phyloP scores from a whole-genome alignment of 2,113 vertebrate genomes.

The Ia io region DNA sequence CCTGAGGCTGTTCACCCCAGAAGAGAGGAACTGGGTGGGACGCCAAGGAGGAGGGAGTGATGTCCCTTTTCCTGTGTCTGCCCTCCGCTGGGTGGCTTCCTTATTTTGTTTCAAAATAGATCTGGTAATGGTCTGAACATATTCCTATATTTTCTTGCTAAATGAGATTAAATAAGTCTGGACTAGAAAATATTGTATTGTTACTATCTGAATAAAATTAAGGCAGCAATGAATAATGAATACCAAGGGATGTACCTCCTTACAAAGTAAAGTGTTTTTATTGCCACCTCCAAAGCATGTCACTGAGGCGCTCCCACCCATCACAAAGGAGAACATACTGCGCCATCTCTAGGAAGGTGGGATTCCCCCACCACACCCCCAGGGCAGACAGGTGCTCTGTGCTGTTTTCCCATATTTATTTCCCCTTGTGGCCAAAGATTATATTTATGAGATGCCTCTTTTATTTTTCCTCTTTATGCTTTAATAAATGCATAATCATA shows the following conservation, averaged over 20 bases:
- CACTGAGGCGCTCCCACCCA: not conserved
- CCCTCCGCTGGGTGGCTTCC: not conserved
- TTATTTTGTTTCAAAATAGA: not conserved
- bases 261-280: not conserved
- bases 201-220: not conserved
- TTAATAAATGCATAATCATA: not conserved
- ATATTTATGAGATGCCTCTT: not conserved
- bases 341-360: not conserved
- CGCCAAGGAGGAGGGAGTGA: not conserved
- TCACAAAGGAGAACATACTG: not conserved
- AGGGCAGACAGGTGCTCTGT: not conserved
- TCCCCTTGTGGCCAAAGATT: not conserved
- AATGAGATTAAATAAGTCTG: not conserved
- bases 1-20: not conserved
- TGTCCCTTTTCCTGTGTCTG: not conserved
- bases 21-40: not conserved
- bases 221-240: not conserved
- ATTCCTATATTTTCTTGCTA: not conserved
- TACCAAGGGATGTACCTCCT: not conserved
- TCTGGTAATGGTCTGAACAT: not conserved
- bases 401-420: not conserved
- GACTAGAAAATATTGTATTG: not conserved
- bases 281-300: not conserved
- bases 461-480: not conserved
- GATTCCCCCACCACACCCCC: too few species aligned